These are phyloP conservation scores for Lithobates pipiens DNA, from an alignment of 2,797 vertebrate genomes.

Conservation along the genomic window DNA sequence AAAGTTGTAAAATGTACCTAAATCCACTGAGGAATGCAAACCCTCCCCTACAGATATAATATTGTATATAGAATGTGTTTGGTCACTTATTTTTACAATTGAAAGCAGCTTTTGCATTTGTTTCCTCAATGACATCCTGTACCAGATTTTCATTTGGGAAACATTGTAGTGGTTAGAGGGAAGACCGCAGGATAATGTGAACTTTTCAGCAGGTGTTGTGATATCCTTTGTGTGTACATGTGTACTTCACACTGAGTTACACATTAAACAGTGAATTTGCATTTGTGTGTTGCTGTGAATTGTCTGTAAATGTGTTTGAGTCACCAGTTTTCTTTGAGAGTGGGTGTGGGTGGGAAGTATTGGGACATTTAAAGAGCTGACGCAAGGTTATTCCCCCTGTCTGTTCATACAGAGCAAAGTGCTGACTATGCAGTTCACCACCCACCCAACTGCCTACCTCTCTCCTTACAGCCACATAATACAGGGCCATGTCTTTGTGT, in stretches of 20 bases:
- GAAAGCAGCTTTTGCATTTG: not conserved
- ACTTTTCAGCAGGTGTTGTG: slow-evolving; percentile 8
- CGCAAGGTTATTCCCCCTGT: slow-evolving; percentile 29
- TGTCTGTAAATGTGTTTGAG: slow-evolving; percentile 47
- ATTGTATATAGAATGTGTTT: not conserved
- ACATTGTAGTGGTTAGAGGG: not conserved
- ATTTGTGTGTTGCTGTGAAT: slow-evolving; percentile 48
- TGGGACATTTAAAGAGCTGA: slow-evolving; percentile 58
- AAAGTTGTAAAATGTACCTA: too few relatives aligned
- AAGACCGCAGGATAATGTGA: not conserved
- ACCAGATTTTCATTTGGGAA: not conserved
- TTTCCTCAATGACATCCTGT: not conserved
- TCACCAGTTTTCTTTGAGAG: slow-evolving; percentile 47
- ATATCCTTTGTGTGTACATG: not conserved
- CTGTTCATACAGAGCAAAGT: slow-evolving; percentile 19
- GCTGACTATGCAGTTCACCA: slow-evolving; percentile 50
- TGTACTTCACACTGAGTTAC: slow-evolving; percentile 14
- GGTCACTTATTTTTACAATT: too few relatives aligned
- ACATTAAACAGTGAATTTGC: slow-evolving; percentile 39
- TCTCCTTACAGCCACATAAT: slow-evolving; percentile 43
- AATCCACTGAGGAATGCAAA: too few relatives aligned
- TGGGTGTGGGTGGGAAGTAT: slow-evolving; percentile 32
- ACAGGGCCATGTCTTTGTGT: slow-evolving; percentile 24
- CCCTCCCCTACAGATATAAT: not conserved
- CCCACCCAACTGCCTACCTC: slow-evolving; percentile 47